Evolutionary conservation across 2,888 invertebrate species (phyloP).

Genomic region (Epsilonema sp.): DNA sequence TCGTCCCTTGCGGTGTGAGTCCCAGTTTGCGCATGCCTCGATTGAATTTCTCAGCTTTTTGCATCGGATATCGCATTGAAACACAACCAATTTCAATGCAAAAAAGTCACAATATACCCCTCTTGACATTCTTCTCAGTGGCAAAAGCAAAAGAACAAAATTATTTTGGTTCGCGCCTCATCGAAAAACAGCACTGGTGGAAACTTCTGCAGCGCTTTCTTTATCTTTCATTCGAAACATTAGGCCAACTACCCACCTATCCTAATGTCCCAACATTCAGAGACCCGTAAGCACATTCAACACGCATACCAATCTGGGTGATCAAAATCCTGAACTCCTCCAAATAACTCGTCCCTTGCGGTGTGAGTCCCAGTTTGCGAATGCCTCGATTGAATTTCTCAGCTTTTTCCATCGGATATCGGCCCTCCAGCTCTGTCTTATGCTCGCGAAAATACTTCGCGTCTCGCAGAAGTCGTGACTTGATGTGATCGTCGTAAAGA

Average conservation of each 20-base stretch:
- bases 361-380: slow-evolving; percentile 57
- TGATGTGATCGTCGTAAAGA: slow-evolving; percentile 89
- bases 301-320: slow-evolving; percentile 71
- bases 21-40: slow-evolving; percentile 70
- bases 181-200: too few relatives aligned
- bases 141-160: too few relatives aligned
- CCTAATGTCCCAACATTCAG: too few relatives aligned
- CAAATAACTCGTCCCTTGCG: slow-evolving; percentile 64
- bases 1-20: slow-evolving; percentile 53
- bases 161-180: too few relatives aligned
- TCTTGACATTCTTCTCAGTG: too few relatives aligned
- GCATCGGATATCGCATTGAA: slow-evolving; percentile 61
- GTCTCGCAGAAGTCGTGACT: slow-evolving; percentile 63
- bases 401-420: slow-evolving; percentile 60
- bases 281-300: too few relatives aligned
- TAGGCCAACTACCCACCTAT: too few relatives aligned
- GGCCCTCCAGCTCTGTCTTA: too few relatives aligned
- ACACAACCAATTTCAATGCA: too few relatives aligned
- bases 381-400: slow-evolving; percentile 82
- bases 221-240: too few relatives aligned
- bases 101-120: too few relatives aligned
- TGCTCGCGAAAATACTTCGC: slow-evolving; percentile 3
- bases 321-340: slow-evolving; percentile 78
- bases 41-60: slow-evolving; percentile 78
- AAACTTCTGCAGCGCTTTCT: too few relatives aligned